These are phyloP conservation scores for Monopterus albus DNA, from an alignment of 2,113 vertebrate species.

Conservation along the genomic window DNA sequence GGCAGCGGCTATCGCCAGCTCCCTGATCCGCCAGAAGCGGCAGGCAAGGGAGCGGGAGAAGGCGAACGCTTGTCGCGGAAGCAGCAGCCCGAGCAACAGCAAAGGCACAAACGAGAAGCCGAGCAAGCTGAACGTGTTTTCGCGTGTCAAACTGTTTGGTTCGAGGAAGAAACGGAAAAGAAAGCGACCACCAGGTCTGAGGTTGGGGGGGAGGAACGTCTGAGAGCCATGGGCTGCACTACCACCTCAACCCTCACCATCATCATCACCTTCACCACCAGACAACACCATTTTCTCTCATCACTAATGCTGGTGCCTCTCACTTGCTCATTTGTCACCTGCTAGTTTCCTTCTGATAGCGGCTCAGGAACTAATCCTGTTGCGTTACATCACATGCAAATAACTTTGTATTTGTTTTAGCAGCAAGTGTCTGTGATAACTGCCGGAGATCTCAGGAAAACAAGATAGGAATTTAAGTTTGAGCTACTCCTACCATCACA, in stretches of 20 bases:
- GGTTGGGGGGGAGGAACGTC: slow-evolving; percentile 2
- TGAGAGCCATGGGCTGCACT: slow-evolving; percentile 1
- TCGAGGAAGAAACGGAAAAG: slow-evolving; percentile 94
- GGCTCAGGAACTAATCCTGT: slow-evolving; percentile 19
- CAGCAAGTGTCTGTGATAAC: not conserved
- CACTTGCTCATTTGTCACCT: slow-evolving; percentile 24
- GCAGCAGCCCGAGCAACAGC: slow-evolving; percentile 94
- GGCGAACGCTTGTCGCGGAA: slow-evolving; percentile 93
- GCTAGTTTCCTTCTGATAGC: not conserved
- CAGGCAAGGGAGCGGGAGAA: slow-evolving; percentile 97
- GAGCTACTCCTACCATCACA: not conserved
- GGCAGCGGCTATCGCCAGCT: slow-evolving; percentile 99
- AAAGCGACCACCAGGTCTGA: slow-evolving; percentile 94
- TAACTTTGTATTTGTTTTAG: slow-evolving; percentile 43
- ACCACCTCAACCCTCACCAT: slow-evolving; percentile 24
- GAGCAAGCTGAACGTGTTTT: slow-evolving; percentile 96
- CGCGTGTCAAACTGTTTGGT: slow-evolving; percentile 97
- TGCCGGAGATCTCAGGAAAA: not conserved
- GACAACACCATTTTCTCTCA: slow-evolving; percentile 42
- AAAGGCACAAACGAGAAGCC: slow-evolving; percentile 92
- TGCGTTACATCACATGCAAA: slow-evolving; percentile 37
- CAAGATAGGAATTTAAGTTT: not conserved
- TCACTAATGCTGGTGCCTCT: slow-evolving; percentile 20
- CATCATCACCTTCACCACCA: slow-evolving; percentile 38
- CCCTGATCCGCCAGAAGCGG: slow-evolving; percentile 97